These are phyloP conservation scores for Vanessa cardui DNA, from an alignment of 2,888 invertebrate genomes.

Conservation along the genomic window DNA sequence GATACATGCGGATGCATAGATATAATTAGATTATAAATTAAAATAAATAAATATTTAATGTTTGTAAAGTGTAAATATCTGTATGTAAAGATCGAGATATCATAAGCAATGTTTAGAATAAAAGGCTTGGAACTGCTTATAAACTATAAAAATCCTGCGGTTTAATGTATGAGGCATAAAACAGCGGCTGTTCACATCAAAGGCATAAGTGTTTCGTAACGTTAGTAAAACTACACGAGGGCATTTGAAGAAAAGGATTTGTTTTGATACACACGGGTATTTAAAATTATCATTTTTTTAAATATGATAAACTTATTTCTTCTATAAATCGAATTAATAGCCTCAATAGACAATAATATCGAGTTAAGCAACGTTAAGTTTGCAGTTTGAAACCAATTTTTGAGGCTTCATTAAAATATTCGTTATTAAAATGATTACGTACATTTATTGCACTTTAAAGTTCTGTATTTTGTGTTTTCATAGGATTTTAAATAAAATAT, in stretches of 20 bases:
- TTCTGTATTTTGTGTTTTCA: too few relatives aligned
- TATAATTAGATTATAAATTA: neutral
- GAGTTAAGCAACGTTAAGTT: too few relatives aligned
- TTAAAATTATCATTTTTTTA: neutral
- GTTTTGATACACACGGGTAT: constrained; percentile 31
- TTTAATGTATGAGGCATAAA: constrained; percentile 59
- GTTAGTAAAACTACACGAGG: constrained; percentile 52
- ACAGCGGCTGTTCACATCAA: constrained; percentile 55
- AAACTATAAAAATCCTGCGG: constrained; percentile 57
- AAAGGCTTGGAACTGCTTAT: constrained; percentile 45
- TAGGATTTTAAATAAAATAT: too few relatives aligned
- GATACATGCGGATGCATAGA: too few relatives aligned
- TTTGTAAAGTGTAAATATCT: neutral
- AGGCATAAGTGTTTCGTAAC: constrained; percentile 55
- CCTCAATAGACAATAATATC: too few relatives aligned
- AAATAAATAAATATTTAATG: neutral
- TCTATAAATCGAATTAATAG: too few relatives aligned
- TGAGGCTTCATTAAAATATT: too few relatives aligned
- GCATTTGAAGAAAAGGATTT: constrained; percentile 20
- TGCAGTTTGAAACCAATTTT: too few relatives aligned
- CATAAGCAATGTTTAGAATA: constrained; percentile 2
- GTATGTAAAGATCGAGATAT: neutral
- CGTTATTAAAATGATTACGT: too few relatives aligned
- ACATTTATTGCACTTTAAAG: too few relatives aligned
- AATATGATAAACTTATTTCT: neutral